Evolutionary conservation across 30 jellyfish, hydroid and myxozoan species (phyloP).

Genomic region (Euphysa ruthae): DNA sequence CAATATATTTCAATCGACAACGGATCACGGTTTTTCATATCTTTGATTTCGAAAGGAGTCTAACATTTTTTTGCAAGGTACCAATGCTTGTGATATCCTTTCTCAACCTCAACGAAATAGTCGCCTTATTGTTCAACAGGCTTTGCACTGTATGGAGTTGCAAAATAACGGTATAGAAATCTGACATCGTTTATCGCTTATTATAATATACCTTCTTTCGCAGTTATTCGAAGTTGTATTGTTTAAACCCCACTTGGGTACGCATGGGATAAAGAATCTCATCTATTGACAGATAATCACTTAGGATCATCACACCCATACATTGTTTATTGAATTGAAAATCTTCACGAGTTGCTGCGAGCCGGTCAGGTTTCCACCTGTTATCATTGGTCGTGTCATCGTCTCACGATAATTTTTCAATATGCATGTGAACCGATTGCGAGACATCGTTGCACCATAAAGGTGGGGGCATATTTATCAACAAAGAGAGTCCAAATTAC

Average conservation of each 20-base stretch:
- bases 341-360: neutral
- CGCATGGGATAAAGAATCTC: neutral
- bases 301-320: neutral
- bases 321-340: neutral
- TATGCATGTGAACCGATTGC: too few species aligned
- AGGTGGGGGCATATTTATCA: too few species aligned
- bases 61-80: slow-evolving; percentile 27
- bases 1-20: neutral
- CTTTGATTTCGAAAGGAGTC: slow-evolving; percentile 15
- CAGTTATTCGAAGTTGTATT: slow-evolving; percentile 31
- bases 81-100: slow-evolving; percentile 10
- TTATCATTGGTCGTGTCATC: too few species aligned
- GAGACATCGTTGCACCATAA: too few species aligned
- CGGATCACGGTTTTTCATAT: neutral
- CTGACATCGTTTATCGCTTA: slow-evolving; percentile 27
- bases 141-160: slow-evolving; percentile 34
- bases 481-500: too few species aligned
- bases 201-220: slow-evolving; percentile 26
- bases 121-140: slow-evolving; percentile 18
- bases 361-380: too few species aligned
- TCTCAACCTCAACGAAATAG: neutral
- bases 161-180: neutral
- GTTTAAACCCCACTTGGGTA: slow-evolving; percentile 18
- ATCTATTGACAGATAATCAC: neutral
- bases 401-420: too few species aligned